phyloP scores from a whole-genome alignment of 1,140 invertebrate species.

The Pemphigus obesinymphae region DNA sequence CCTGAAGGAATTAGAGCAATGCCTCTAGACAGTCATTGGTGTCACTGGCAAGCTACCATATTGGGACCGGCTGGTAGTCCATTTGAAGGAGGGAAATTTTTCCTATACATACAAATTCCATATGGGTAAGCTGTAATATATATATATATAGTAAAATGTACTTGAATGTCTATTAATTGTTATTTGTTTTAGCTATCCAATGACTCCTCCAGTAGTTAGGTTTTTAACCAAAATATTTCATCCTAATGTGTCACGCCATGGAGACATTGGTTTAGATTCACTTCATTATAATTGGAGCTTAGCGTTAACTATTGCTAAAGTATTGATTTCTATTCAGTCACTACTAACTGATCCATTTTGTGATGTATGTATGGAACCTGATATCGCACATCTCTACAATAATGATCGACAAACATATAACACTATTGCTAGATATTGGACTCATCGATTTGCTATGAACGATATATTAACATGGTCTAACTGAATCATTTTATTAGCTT shows the following conservation, averaged over 20 bases:
- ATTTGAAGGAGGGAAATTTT: slow-evolving; percentile 92
- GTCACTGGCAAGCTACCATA: slow-evolving; percentile 89
- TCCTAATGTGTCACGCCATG: slow-evolving; percentile 90
- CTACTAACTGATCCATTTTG: slow-evolving; percentile 89
- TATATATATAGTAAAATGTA: not conserved
- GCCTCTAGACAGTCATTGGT: slow-evolving; percentile 73
- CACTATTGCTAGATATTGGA: slow-evolving; percentile 78
- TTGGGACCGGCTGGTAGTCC: slow-evolving; percentile 82
- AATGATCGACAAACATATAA: slow-evolving; percentile 73
- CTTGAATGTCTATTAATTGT: not conserved
- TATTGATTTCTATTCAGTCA: slow-evolving; percentile 84
- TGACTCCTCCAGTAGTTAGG: slow-evolving; percentile 81
- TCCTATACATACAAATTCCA: slow-evolving; percentile 83
- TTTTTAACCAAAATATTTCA: slow-evolving; percentile 89
- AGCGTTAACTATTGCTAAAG: slow-evolving; percentile 85
- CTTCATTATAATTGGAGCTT: slow-evolving; percentile 94
- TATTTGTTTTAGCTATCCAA: slow-evolving; percentile 69
- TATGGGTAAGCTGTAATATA: slow-evolving; percentile 55
- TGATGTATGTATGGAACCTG: slow-evolving; percentile 86
- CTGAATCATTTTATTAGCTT: slow-evolving; percentile 45
- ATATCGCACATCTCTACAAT: slow-evolving; percentile 74
- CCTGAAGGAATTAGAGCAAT: slow-evolving; percentile 85
- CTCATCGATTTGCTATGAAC: slow-evolving; percentile 89
- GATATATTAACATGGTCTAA: slow-evolving; percentile 60
- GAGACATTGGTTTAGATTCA: slow-evolving; percentile 93